Evolutionary conservation across 2,888 invertebrate species (phyloP).

Genomic region (Thelaira solivaga): DNA sequence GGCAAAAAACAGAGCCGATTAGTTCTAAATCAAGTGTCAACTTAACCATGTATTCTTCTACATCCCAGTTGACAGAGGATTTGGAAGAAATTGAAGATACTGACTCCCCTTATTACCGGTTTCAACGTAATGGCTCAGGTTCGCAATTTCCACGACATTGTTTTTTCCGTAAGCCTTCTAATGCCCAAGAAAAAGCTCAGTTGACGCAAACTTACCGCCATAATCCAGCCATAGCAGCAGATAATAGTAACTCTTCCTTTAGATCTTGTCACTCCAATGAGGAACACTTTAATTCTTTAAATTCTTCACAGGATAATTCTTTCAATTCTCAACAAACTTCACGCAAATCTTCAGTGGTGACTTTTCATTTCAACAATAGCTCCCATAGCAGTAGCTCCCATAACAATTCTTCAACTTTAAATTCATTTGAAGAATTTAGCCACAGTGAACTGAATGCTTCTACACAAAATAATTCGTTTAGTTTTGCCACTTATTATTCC

Average conservation of each 20-base stretch:
- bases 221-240: slow-evolving; percentile 58
- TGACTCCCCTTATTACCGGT: slow-evolving; percentile 66
- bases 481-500: slow-evolving; percentile 69
- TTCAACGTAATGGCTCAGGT: slow-evolving; percentile 75
- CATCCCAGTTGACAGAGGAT: slow-evolving; percentile 66
- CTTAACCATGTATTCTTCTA: slow-evolving; percentile 74
- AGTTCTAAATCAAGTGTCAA: slow-evolving; percentile 77
- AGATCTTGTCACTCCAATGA: slow-evolving; percentile 61
- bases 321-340: slow-evolving; percentile 67
- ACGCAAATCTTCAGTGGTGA: slow-evolving; percentile 76
- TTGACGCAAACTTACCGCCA: slow-evolving; percentile 28
- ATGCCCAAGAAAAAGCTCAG: slow-evolving; percentile 59
- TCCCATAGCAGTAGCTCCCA: slow-evolving; percentile 61
- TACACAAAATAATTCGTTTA: slow-evolving; percentile 66
- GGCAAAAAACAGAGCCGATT: slow-evolving; percentile 69
- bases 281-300: slow-evolving; percentile 67
- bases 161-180: slow-evolving; percentile 73
- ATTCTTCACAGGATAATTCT: slow-evolving; percentile 69
- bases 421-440: slow-evolving; percentile 44
- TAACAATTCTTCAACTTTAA: slow-evolving; percentile 56
- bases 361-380: slow-evolving; percentile 70
- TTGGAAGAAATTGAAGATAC: slow-evolving; percentile 37
- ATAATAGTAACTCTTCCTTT: slow-evolving; percentile 49
- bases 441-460: slow-evolving; percentile 33
- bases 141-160: slow-evolving; percentile 76